Conservation (phyloP, 1,140 invertebrate species). For the Olivierus martensii region DNA sequence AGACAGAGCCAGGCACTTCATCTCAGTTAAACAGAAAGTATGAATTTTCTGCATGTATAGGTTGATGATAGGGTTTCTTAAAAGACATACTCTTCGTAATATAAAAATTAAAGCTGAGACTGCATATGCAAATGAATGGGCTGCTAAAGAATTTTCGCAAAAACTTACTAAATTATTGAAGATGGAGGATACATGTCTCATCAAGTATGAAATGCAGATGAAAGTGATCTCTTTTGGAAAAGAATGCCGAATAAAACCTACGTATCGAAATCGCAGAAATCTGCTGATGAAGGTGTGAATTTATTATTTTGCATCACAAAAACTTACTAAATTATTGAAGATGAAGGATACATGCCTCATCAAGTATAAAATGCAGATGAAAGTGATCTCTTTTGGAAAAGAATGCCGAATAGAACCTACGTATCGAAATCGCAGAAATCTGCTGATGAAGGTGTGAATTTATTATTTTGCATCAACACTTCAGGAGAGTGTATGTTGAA, state of each 20-base stretch:
- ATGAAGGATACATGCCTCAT: too few species aligned
- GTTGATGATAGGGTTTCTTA: not conserved
- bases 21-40: not conserved
- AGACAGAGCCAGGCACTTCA: not conserved
- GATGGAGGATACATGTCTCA: not conserved
- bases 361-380: too few species aligned
- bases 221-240: slow-evolving; percentile 24
- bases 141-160: not conserved
- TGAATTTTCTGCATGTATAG: not conserved
- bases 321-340: too few species aligned
- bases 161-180: not conserved
- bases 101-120: not conserved
- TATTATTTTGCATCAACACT: too few species aligned
- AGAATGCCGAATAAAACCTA: slow-evolving; percentile 16
- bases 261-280: slow-evolving; percentile 27
- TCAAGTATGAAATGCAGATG: not conserved
- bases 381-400: too few species aligned
- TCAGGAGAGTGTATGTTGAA: too few species aligned
- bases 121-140: not conserved
- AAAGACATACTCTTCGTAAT: not conserved
- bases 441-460: too few species aligned
- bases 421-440: too few species aligned
- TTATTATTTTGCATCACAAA: too few species aligned
- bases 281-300: too few species aligned
- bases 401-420: too few species aligned